Conservation (phyloP, 2,888 invertebrate species). For the Euproctis similis region DNA sequence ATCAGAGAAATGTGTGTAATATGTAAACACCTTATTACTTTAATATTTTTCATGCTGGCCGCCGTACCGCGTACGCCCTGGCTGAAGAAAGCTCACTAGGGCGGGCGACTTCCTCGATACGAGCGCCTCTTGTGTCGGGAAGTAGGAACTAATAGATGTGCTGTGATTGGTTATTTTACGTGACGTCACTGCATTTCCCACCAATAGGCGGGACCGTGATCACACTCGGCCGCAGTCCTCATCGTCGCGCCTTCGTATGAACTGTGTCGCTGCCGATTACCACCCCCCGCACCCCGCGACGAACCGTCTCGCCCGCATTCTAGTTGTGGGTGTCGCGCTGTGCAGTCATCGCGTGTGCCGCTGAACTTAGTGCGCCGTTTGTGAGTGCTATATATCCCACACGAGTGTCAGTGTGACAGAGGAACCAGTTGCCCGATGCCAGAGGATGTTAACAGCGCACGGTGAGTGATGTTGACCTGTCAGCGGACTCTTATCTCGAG, state of each 20-base stretch:
- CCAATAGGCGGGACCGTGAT: conserved; percentile 61
- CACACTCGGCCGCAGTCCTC: conserved; percentile 68
- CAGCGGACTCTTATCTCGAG: conserved; percentile 51
- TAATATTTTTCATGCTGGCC: conserved; percentile 34
- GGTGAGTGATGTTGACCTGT: conserved; percentile 59
- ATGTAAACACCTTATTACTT: no score
- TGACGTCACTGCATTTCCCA: conserved; percentile 60
- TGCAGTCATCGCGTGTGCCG: conserved; percentile 73
- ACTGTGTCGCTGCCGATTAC: conserved; percentile 57
- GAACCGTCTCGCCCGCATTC: conserved; percentile 66
- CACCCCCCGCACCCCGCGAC: conserved; percentile 60
- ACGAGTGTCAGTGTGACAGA: conserved; percentile 71
- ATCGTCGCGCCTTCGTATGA: conserved; percentile 70
- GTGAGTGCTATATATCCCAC: conserved; percentile 70
- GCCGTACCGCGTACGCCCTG: conserved; percentile 66
- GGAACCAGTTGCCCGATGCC: conserved; percentile 56
- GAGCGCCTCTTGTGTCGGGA: conserved; percentile 50
- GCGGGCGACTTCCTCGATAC: conserved; percentile 62
- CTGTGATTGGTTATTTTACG: conserved; percentile 47
- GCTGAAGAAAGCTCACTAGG: conserved; percentile 69
- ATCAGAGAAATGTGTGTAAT: no score
- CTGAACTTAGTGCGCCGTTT: conserved; percentile 71
- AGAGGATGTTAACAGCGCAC: conserved; percentile 76
- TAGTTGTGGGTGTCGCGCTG: conserved; percentile 74
- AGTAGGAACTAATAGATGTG: conserved; percentile 32